Evolutionary conservation across 2,113 vertebrate genomes (phyloP).

Genomic region (Spilogale gracilis): DNA sequence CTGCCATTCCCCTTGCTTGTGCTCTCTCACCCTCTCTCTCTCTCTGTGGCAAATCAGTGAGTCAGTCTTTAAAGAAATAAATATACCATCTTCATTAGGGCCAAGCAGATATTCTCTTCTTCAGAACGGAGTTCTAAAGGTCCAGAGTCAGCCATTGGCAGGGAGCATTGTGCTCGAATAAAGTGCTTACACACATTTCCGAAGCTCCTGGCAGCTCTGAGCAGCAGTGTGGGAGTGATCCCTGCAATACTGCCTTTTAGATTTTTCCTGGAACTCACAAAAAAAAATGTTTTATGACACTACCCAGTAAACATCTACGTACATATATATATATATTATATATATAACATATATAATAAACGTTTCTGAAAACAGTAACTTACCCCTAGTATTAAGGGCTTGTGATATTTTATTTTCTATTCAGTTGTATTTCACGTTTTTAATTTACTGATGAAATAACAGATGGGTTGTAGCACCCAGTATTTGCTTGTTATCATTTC

Average conservation of each 20-base stretch:
- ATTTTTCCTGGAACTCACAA: not conserved
- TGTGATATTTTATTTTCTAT: constrained; percentile 28
- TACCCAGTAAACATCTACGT: not conserved
- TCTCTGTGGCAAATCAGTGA: not conserved
- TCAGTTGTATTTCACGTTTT: constrained; percentile 42
- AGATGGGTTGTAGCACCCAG: not conserved
- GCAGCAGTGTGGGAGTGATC: not conserved
- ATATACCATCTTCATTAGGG: not conserved
- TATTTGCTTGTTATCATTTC: constrained; percentile 32
- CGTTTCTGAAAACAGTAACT: constrained; percentile 48
- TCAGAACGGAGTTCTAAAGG: not conserved
- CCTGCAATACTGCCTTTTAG: not conserved
- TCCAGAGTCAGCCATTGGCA: constrained; percentile 16
- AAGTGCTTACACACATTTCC: not conserved
- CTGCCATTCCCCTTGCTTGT: too few species aligned
- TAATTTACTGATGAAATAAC: constrained; percentile 35
- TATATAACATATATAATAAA: too few species aligned
- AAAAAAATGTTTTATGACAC: constrained; percentile 44
- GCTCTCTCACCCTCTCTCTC: not conserved
- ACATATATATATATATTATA: not conserved
- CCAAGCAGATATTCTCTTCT: not conserved
- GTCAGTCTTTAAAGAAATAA: not conserved
- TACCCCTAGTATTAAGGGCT: constrained; percentile 23
- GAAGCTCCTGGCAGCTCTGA: not conserved
- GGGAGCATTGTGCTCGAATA: not conserved